Conservation (phyloP, 1,140 invertebrate genomes). For the Eumeta japonica region DNA sequence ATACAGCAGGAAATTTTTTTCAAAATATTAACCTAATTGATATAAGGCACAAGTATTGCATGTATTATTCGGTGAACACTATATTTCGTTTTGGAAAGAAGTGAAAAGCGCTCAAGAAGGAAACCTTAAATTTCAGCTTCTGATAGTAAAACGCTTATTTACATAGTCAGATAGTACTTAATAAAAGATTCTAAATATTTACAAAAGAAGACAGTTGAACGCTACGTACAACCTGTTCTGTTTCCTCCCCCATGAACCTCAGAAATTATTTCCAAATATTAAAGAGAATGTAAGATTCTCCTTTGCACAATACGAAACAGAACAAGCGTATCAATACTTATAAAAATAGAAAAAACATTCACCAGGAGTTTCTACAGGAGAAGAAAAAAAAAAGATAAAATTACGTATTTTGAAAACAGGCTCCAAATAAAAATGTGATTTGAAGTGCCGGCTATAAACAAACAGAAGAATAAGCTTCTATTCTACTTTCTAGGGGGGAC, state of each 20-base stretch:
- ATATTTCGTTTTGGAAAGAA: not conserved
- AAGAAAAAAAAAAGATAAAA: constrained; percentile 28
- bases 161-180: too few relatives aligned
- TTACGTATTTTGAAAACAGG: constrained; percentile 27
- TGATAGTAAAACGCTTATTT: too few relatives aligned
- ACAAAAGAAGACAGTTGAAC: too few relatives aligned
- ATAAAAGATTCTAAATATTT: too few relatives aligned
- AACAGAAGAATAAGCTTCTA: constrained; percentile 43
- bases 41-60: not conserved
- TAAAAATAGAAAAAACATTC: constrained; percentile 12
- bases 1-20: too few relatives aligned
- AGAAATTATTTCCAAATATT: constrained; percentile 4
- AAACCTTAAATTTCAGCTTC: not conserved
- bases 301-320: not conserved
- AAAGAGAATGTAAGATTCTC: constrained; percentile 4
- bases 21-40: not conserved
- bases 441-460: constrained; percentile 50
- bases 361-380: constrained; percentile 35
- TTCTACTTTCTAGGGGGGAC: constrained; percentile 24
- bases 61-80: not conserved
- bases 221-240: too few relatives aligned
- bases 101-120: not conserved
- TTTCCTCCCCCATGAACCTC: too few relatives aligned
- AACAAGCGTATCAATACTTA: not conserved
- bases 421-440: constrained; percentile 45